Percentiles rank a stretch among this genome's conserved stretches.
Conservation (phyloP, 1,140 invertebrate genomes). For the Paraescarpia echinospica region DNA sequence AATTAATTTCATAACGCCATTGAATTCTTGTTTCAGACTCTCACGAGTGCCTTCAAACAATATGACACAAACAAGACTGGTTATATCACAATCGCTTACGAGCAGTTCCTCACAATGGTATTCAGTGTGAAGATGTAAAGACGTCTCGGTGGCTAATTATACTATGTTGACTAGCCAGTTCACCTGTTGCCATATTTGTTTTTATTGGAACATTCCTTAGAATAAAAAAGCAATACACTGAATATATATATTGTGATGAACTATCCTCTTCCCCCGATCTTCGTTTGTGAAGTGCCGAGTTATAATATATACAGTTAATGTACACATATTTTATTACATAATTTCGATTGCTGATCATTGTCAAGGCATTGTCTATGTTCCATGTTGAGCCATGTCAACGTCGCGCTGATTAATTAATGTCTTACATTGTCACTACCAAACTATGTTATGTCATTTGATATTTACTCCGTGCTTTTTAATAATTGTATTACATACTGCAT, state of each 20-base stretch:
- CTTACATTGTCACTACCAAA: not conserved
- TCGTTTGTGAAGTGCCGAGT: too few relatives aligned
- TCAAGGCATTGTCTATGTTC: not conserved
- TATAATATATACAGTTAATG: not conserved
- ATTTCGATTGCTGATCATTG: not conserved
- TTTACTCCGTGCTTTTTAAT: not conserved
- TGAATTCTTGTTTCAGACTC: slow-evolving; percentile 70
- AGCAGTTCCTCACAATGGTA: slow-evolving; percentile 95
- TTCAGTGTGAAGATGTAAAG: slow-evolving; percentile 60
- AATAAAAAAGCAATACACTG: not conserved
- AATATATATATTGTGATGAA: not conserved
- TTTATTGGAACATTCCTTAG: not conserved
- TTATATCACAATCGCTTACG: slow-evolving; percentile 93
- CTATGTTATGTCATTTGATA: not conserved
- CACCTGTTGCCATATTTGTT: not conserved
- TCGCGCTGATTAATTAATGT: not conserved
- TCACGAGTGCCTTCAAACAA: slow-evolving; percentile 85
- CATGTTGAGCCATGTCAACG: not conserved
- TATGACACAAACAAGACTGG: slow-evolving; percentile 93
- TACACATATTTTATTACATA: not conserved
- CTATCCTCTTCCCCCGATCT: too few relatives aligned
- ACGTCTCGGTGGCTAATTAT: not conserved
- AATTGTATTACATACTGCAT: not conserved
- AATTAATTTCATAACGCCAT: slow-evolving; percentile 21
- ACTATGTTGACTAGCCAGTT: not conserved